These are phyloP conservation scores for Eilema caniola DNA, from an alignment of 2,888 invertebrate genomes.

Conservation along the genomic window DNA sequence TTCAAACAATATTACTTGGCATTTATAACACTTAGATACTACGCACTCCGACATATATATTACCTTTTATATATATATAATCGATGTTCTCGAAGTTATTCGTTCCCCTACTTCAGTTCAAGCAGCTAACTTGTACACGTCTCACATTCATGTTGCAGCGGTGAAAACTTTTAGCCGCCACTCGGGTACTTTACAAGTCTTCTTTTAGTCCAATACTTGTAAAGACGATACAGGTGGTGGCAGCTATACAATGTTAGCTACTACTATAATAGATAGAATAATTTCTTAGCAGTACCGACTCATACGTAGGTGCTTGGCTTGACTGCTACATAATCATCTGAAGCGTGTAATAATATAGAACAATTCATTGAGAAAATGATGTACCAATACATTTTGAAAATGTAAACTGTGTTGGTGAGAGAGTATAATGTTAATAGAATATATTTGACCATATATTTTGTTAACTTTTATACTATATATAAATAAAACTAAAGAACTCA, in stretches of 20 bases:
- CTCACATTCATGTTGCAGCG: constrained; percentile 8
- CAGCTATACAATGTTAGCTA: neutral
- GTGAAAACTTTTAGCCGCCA: constrained; percentile 15
- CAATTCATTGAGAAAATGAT: too few relatives aligned
- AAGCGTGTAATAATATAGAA: too few relatives aligned
- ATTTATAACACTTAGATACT: too few relatives aligned
- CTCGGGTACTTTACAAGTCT: neutral
- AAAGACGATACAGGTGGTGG: neutral
- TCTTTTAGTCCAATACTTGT: constrained; percentile 6
- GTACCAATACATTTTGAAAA: too few relatives aligned
- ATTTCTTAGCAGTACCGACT: neutral
- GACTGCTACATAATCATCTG: too few relatives aligned
- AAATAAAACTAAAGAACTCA: too few relatives aligned
- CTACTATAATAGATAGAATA: neutral
- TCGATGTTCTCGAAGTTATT: neutral
- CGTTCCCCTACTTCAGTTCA: neutral
- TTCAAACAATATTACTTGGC: too few relatives aligned
- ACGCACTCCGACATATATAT: too few relatives aligned
- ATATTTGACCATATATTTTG: too few relatives aligned
- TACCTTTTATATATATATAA: neutral
- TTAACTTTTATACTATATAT: too few relatives aligned
- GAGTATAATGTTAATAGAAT: too few relatives aligned
- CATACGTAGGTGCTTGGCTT: neutral
- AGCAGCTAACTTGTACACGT: constrained; percentile 10
- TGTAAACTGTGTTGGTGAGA: too few relatives aligned